Percentiles rank a stretch among this genome's conserved stretches.
Conservation (phyloP, 2,113 vertebrate species). For the Boulengeromyrus knoepffleri region DNA sequence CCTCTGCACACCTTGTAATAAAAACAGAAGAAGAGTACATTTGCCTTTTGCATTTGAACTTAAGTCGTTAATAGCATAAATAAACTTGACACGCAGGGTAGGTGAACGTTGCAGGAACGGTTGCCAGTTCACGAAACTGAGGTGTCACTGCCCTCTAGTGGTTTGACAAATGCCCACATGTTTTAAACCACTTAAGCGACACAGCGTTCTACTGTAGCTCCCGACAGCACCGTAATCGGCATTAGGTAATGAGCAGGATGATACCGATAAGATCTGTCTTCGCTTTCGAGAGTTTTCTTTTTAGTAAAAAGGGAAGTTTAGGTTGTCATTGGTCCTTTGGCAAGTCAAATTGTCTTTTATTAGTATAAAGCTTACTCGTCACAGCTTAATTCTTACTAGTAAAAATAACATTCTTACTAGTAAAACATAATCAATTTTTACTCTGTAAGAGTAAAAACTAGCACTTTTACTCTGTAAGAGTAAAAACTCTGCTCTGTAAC, state of each 20-base stretch:
- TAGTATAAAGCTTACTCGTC: too few relatives aligned
- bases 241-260: not conserved
- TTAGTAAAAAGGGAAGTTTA: not conserved
- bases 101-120: not conserved
- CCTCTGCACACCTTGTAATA: not conserved
- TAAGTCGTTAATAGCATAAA: constrained; percentile 23
- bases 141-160: constrained; percentile 16
- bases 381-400: too few relatives aligned
- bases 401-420: too few relatives aligned
- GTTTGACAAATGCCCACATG: not conserved
- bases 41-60: constrained; percentile 15
- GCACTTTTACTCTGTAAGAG: too few relatives aligned
- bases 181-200: not conserved
- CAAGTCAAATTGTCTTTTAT: too few relatives aligned
- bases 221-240: not conserved
- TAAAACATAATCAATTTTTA: too few relatives aligned
- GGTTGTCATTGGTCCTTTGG: too few relatives aligned
- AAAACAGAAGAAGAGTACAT: not conserved
- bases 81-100: constrained; percentile 21
- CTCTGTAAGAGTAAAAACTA: too few relatives aligned
- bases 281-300: not conserved
- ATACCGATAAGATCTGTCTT: not conserved
- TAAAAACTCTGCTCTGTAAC: too few relatives aligned
- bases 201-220: not conserved
- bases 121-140: not conserved